Conservation (phyloP, 2,888 invertebrate species). For the Melieria omissa region DNA sequence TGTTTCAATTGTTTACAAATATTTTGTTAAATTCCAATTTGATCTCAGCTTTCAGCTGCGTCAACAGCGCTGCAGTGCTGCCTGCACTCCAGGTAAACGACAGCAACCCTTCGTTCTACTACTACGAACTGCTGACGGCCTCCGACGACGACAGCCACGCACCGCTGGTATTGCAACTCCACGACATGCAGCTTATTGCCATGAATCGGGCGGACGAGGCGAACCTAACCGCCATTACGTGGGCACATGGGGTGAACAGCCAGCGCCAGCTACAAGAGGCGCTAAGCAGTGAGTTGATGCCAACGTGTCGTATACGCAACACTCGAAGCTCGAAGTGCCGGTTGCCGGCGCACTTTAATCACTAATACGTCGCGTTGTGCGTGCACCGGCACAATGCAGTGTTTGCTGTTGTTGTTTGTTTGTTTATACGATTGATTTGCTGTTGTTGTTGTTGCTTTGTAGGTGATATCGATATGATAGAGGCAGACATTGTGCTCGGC, state of each 20-base stretch:
- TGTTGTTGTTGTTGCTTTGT: constrained; percentile 6
- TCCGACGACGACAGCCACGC: background rate
- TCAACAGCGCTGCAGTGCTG: background rate
- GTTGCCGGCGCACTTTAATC: no score
- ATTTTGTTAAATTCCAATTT: no score
- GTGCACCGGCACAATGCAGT: no score
- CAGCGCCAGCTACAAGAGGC: constrained; percentile 72
- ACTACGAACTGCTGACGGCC: background rate
- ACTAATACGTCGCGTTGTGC: no score
- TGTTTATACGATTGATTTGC: background rate
- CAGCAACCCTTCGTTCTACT: background rate
- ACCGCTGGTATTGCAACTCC: background rate
- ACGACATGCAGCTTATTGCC: background rate
- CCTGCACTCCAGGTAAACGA: background rate
- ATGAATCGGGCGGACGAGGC: constrained; percentile 9
- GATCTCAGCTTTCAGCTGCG: no score
- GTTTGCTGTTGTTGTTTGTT: background rate
- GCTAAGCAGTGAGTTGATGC: constrained; percentile 69
- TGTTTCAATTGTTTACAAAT: no score
- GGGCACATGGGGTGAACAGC: constrained; percentile 90
- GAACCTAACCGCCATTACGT: constrained; percentile 69
- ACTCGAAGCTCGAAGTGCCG: no score
- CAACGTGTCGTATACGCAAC: constrained; percentile 18
- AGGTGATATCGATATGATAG: constrained; percentile 80
- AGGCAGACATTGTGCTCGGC: constrained; percentile 85